phyloP scores from a whole-genome alignment of 2,113 vertebrate genomes.

The Oncorhynchus kisutch region DNA sequence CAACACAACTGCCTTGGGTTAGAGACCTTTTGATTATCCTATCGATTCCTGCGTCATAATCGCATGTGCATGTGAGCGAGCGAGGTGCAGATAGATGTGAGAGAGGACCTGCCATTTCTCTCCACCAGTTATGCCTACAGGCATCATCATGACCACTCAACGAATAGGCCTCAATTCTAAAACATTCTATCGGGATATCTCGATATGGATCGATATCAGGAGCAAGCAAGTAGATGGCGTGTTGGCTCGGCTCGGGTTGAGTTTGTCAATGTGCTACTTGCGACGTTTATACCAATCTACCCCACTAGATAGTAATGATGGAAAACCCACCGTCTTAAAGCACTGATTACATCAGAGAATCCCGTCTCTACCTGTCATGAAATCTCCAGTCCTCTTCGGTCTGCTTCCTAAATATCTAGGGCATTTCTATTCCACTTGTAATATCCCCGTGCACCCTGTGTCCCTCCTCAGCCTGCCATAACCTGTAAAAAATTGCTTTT shows the following conservation, averaged over 20 bases:
- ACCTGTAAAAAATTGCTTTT: conserved; percentile 75
- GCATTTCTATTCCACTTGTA: conserved; percentile 64
- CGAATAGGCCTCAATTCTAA: conserved; percentile 56
- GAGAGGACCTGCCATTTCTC: conserved; percentile 43
- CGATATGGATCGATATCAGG: conserved; percentile 63
- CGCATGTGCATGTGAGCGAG: conserved; percentile 8
- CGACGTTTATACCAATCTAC: conserved; percentile 67
- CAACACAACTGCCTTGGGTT: conserved; percentile 15
- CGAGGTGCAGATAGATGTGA: not conserved
- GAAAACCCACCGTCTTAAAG: conserved; percentile 66
- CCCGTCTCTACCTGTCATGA: conserved; percentile 72
- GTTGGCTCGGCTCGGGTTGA: conserved; percentile 49
- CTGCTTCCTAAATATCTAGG: conserved; percentile 70
- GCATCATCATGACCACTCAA: conserved; percentile 36
- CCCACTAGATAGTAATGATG: conserved; percentile 67
- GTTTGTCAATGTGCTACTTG: conserved; percentile 58
- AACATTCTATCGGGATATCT: conserved; percentile 63
- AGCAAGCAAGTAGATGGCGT: conserved; percentile 57
- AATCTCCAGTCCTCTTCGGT: conserved; percentile 68
- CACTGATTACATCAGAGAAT: conserved; percentile 62
- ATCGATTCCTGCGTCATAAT: conserved; percentile 14
- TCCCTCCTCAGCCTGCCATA: conserved; percentile 78
- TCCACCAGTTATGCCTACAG: conserved; percentile 40
- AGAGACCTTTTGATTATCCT: conserved; percentile 18
- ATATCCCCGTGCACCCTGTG: conserved; percentile 64